Base-by-base conservation (phyloP, 1,140 invertebrate species). In the Sinonovacula constricta region DNA sequence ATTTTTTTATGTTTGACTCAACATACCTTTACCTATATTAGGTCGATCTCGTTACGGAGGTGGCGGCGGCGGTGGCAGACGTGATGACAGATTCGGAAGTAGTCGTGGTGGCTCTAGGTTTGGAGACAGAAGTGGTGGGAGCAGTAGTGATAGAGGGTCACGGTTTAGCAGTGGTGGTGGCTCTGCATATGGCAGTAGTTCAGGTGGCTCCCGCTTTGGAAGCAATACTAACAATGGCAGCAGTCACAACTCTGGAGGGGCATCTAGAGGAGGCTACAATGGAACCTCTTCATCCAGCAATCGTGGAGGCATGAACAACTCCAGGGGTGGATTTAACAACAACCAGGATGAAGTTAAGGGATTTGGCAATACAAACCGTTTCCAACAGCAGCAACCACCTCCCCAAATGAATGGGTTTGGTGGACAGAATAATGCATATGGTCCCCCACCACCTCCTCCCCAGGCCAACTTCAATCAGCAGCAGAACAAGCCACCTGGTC, bases 31-130 rank as follows among this genome's bases (percentile, higher is more conserved):
- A 54, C 5, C 26, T 54, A 39, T 59, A 54, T 24, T 34, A 83
- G 71, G 76, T 65, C 69, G 79, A 12, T 67, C 57, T 49, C 31
- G 67, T 26, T 65, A 54, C n/a, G 53, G 74, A 45, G n/a, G n/a
- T n/a, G 22, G 60, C 10, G 22, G 68, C n/a, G 54, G 62, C 30
- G 34, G 72, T 34, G 26, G 62, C 28, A 60, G 66, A 31, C 66
- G 74, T 63, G 60, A 69, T 34, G 45, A 53, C 28, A 31, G 62
- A 30, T 77, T 62, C 33, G 39, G 54, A n/a, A 24, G 34, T 36
- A 77, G 71, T 39, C 45, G 77, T 10, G 66, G 72, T 24, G 63
- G 65, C 39, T 71, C 67, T 33, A 62, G 78, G n/a, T 76, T 65
- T 75, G 82, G 75, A 34, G 70, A 57, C 22, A 62, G 80, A 49